Conservation (phyloP, 2,113 vertebrate genomes). For the Periophthalmus modestus region DNA sequence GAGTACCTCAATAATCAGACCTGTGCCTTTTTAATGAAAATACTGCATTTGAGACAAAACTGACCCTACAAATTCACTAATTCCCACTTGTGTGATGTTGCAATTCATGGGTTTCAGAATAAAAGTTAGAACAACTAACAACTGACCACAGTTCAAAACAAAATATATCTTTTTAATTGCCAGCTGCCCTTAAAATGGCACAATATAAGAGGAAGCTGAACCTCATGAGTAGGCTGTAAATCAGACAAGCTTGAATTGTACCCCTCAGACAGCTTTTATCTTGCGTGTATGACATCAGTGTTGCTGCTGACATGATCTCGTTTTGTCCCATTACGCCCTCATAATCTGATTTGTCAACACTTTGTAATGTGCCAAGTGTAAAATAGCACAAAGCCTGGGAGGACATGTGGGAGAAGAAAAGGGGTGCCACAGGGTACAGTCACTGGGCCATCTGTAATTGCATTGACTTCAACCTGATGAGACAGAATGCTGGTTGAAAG, state of each 20-base stretch:
- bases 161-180: no score
- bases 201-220: neutral
- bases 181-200: neutral
- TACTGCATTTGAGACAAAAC: no score
- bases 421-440: slow-evolving; percentile 43
- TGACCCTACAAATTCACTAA: no score
- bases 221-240: neutral
- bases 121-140: no score
- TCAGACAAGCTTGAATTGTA: neutral
- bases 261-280: slow-evolving; percentile 19
- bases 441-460: slow-evolving; percentile 50
- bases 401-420: slow-evolving; percentile 48
- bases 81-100: no score
- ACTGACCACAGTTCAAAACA: no score
- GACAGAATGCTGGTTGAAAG: slow-evolving; percentile 16
- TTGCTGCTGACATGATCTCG: slow-evolving; percentile 53
- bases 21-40: no score
- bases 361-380: slow-evolving; percentile 61
- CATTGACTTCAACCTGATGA: slow-evolving; percentile 45
- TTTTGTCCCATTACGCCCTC: slow-evolving; percentile 56
- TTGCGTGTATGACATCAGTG: slow-evolving; percentile 33
- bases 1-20: no score
- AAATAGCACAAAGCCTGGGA: slow-evolving; percentile 46
- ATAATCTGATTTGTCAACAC: slow-evolving; percentile 68
- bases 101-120: no score